Evolutionary conservation across 2,113 vertebrate genomes (phyloP), one percentile per base, ranked within the genome.

Genomic region (Atractosteus spatula): DNA sequence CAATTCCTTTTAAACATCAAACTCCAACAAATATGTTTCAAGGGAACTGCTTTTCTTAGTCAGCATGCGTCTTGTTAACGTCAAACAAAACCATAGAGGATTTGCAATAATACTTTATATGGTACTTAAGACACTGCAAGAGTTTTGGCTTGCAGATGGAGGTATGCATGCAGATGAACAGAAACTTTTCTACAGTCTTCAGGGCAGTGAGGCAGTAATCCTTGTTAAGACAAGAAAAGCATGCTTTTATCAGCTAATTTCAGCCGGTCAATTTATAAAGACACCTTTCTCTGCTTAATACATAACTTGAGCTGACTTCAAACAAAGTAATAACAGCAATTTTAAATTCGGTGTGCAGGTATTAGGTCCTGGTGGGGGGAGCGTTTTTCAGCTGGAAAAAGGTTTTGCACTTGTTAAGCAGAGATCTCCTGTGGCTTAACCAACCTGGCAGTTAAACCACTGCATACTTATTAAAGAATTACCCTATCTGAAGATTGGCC

Each of bases 231-330:
- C 57, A 59, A 13, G 14, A 59, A 59, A 59, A 59, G 14, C 5
- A 59, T 13, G 14, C 11, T 11, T 59, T 13, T 13, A 59, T 13
- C 57, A 59, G 14, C 4, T 13, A 59, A 59, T 59, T 11, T 59
- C 2, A 13, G 14, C n/a, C 57, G 57, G 57, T 59, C 57, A 59
- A 13, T 13, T 59, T 59, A n/a, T 13, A 59, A 59, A 59, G 57
- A 59, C 57, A 6, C 5, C 57, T 59, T n/a, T 59, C 57, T 59
- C 57, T 13, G 29, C 8, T 68, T 68, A 55, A 29, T 41, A 41
- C n/a, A 54, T 45, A 68, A 55, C 51, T 43, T 68, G 29, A 55
- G 7, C 66, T 54, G 3, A 68, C 66, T 55, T 68, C 66, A 68
- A 68, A 67, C 47, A 8, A 12, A 4, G 51, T 54, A 54, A 68